Base-by-base conservation (phyloP, 2,113 vertebrate species). In the Diadophis punctatus region DNA sequence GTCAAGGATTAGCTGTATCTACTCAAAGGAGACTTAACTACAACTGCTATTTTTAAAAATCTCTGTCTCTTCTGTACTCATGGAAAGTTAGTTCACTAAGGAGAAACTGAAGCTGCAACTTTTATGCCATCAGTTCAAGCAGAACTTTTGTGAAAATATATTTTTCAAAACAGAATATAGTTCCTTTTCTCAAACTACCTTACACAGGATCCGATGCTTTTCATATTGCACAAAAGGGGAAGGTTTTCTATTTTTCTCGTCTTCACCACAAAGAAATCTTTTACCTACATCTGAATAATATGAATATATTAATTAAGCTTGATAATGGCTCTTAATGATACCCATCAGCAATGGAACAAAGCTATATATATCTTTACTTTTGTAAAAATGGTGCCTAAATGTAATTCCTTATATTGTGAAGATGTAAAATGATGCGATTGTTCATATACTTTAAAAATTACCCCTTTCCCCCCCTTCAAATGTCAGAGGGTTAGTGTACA, bases 231-330 rank as follows among this genome's bases (percentile, higher is more conserved):
- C 80, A 90, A 93, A 87, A 94, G 87, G 68, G 27, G 55, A 90
- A 91, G 0, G 3, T 92, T 53, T 91, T 74, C 2, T 58, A 85
- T 85, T 94, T 91, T 88, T 91, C 87, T 14, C 89, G 92, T 93
- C 94, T 93, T 86, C 91, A 90, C 90, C 93, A 89, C 92, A 93
- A 95, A 87, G 95, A 97, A 94, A 90, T 93, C 94, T 96, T 94
- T 96, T 95, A 95, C 95, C 95, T 95, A 96, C 93, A 96, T 96
- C 95, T 96, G 96, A 96, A 97, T 96, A 93, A 95, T 30, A 93
- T 94, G 96, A 96, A 95, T 95, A 93, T 88, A 96, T 95, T 96
- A 96, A 96, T 96, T 95, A 96, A 94, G 94, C 95, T 84, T 95
- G 90, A 94, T 96, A 96, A 96, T 94, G 91, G 94, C 93, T 91